Base-by-base conservation (phyloP, 53 echinoderm and acorn worm species). In the Henricia sp. region DNA sequence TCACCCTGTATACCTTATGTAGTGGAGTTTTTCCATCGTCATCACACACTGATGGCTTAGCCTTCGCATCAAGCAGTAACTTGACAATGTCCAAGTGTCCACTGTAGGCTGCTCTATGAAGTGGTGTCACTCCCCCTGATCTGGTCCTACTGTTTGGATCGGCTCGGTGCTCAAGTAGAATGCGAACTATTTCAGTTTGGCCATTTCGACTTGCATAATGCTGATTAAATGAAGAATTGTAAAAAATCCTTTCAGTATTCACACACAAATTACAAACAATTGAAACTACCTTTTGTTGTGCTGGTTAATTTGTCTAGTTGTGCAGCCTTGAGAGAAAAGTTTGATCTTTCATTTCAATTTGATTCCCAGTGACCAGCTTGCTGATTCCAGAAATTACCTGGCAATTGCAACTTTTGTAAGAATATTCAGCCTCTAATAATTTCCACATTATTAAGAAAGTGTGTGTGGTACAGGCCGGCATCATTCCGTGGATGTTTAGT, bases 201-300 rank as follows among this genome's bases (percentile, higher is more conserved):
- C 94, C 94, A 71, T 92, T 92, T 40, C 99, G 65, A 56, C 94
- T 90, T 6, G 94, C 86, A 72, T 97, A 97, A 86, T 97, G 99
- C 99, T 97, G 75, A 33, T 50, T 53, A 34, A 42, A 14, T 21
- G 39, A 36, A 37, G 30, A 70, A 82, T 0, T 4, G 48, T 4
- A 55, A 55, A 3, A 6, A 21, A 55, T 19, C 4, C 4, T 12
- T 19, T 55, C 67, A 67, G 67, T 37, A 35, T 6, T 6, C 29
- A 6, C 12, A 11, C 6, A 17, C 60, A 59, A 24, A 24, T 24
- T 59, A 37, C 14, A 40, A 46, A 26, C 9, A 48, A 75, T 54
- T 8, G 17, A 54, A 3, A 6, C 29, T 30, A 28, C 21, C 19
- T 33, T 52, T 32, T 51, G 10, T 23, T 12, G 29, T 9, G 8